Evolutionary conservation across 2,888 invertebrate species (phyloP).

Genomic region (Sminthurinus aureus): DNA sequence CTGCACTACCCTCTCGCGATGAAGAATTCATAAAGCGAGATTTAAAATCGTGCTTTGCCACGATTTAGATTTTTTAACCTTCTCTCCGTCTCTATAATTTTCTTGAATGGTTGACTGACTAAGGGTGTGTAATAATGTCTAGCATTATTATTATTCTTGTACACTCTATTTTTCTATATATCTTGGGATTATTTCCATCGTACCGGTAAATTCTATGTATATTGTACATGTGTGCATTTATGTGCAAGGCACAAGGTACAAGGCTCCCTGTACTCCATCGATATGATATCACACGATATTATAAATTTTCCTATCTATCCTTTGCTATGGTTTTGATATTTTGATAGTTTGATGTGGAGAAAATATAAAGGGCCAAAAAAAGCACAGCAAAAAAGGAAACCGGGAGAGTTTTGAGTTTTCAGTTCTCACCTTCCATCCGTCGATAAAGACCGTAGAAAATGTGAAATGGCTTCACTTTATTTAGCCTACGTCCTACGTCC

Average conservation of each 20-base stretch:
- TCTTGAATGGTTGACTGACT: neutral
- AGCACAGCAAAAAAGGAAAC: conserved; percentile 8
- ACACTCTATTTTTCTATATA: neutral
- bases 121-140: neutral
- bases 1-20: no score
- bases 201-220: no score
- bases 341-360: conserved; percentile 1
- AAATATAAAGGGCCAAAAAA: neutral
- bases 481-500: no score
- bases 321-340: neutral
- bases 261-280: neutral
- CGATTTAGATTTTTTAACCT: neutral
- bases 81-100: neutral
- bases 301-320: neutral
- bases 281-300: neutral
- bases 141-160: neutral
- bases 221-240: no score
- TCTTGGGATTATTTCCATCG: no score
- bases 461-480: conserved; percentile 1
- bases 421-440: neutral
- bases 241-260: no score
- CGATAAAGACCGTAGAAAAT: neutral
- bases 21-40: no score
- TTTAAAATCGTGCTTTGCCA: no score
- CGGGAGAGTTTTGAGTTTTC: conserved; percentile 9